Conservation (phyloP, 2,113 vertebrate genomes). For the Melanotaenia duboulayi region DNA sequence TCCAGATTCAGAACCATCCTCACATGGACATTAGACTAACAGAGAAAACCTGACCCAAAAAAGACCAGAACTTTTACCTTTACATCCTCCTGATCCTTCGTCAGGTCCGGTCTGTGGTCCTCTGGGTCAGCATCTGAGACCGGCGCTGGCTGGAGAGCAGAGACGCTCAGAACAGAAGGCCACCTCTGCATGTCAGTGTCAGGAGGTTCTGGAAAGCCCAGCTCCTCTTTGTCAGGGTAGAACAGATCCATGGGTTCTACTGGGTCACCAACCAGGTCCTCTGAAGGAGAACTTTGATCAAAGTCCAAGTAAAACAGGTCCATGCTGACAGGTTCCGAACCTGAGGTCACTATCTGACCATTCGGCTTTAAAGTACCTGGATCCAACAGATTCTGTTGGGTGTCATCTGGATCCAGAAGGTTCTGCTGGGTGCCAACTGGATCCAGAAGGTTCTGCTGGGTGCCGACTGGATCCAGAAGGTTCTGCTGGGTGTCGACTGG, state of each 20-base stretch:
- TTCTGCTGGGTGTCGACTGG: background rate
- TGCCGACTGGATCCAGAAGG: background rate
- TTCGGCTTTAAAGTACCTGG: background rate
- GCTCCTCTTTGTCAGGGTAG: slow-evolving; percentile 74
- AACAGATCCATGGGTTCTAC: slow-evolving; percentile 77
- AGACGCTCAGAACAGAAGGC: slow-evolving; percentile 74
- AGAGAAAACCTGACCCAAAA: background rate
- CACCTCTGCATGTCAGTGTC: slow-evolving; percentile 61
- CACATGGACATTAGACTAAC: too few species aligned
- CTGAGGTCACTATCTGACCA: background rate
- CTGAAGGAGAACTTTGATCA: slow-evolving; percentile 28
- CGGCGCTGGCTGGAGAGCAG: slow-evolving; percentile 79
- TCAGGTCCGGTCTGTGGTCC: background rate
- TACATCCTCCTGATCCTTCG: slow-evolving; percentile 28
- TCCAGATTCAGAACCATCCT: too few species aligned
- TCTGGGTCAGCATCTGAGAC: slow-evolving; percentile 41
- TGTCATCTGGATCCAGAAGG: background rate
- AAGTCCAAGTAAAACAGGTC: slow-evolving; percentile 34
- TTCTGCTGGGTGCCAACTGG: too few species aligned
- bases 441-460: background rate
- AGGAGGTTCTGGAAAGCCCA: slow-evolving; percentile 40
- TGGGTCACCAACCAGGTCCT: slow-evolving; percentile 26
- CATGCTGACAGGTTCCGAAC: background rate
- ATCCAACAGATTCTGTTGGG: slow-evolving; percentile 3
- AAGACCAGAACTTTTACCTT: slow-evolving; percentile 6